Base-by-base conservation (phyloP, 2,888 invertebrate species). In the Pelosia muscerda region DNA sequence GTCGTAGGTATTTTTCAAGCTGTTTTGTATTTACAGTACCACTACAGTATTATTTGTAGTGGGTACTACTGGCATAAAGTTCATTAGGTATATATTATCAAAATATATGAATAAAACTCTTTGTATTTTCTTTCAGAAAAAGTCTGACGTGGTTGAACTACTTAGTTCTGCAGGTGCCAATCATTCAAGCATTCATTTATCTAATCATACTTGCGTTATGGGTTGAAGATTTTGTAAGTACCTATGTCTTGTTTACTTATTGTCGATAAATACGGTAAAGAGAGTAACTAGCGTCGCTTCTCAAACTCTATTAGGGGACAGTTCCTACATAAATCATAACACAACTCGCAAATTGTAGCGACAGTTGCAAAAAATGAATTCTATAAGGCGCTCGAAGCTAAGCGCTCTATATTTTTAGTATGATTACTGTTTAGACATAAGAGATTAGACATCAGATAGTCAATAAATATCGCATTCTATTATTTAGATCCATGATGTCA, bases 111-210 rank as follows among this genome's bases (percentile, higher is more conserved):
- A 1, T 19, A 54, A 25, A 34, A 28, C 1, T 22, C 0, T 13
- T 23, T 19, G 19, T 55, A 23, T 11, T 34, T 55, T 31, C n/a
- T 95, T 95, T 66, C 92, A 96, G 96, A 78, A 92, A 91, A 76
- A 94, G 93, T 71, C 84, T 96, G 69, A 87, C 88, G 73, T 91
- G 91, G 81, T 84, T 96, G 69, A 92, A 96, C 70, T 91, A 96
- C 80, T 88, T 96, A 71, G 96, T 97, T 57, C 92, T 97, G 62
- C 97, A 97, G 88, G 94, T 97, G 85, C 96, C 97, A 25, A 92
- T 97, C 55, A 93, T 97, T 59, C 97, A 97, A 90, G 95, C 95
- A 25, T 77, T 96, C 9, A 93, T 96, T 68, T 96, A 96, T 84
- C 88, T 96, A 77, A 88, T 95, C 6, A 88, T 96, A 49, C 85